Percentiles rank a stretch among this genome's conserved stretches.
Conservation (phyloP, 2,888 invertebrate genomes). For the Camponotus fellah region DNA sequence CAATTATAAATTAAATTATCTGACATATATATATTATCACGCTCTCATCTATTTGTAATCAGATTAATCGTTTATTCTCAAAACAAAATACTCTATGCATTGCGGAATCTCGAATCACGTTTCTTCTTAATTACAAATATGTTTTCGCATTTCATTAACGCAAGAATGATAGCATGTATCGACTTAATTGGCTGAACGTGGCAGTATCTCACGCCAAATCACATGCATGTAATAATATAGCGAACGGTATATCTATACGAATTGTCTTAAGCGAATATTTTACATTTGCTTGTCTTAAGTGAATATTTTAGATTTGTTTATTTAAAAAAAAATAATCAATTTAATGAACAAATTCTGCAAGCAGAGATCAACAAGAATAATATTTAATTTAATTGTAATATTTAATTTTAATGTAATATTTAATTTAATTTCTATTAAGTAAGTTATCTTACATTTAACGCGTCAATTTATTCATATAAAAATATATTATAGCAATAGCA, state of each 20-base stretch:
- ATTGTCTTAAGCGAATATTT: too few relatives aligned
- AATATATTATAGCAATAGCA: too few relatives aligned
- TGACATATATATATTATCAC: background rate
- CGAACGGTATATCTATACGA: background rate
- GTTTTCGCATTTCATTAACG: background rate
- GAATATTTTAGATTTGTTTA: background rate
- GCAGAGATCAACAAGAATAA: background rate
- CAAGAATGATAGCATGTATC: constrained; percentile 12
- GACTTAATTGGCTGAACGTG: background rate
- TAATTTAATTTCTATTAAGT: too few relatives aligned
- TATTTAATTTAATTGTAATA: too few relatives aligned
- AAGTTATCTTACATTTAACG: too few relatives aligned
- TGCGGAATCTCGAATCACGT: background rate
- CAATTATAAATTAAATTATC: background rate
- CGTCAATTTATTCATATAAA: too few relatives aligned
- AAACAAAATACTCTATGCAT: background rate
- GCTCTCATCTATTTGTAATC: background rate
- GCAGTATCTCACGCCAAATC: too few relatives aligned
- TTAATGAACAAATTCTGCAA: background rate
- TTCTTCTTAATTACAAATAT: background rate
- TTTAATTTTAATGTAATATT: background rate
- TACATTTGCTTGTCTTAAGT: too few relatives aligned
- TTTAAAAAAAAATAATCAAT: background rate
- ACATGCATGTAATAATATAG: background rate
- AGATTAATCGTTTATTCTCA: background rate